Evolutionary conservation across 2,797 vertebrate genomes (phyloP), one percentile per base, ranked within the genome.

Genomic region (Darevskia nairensis): DNA sequence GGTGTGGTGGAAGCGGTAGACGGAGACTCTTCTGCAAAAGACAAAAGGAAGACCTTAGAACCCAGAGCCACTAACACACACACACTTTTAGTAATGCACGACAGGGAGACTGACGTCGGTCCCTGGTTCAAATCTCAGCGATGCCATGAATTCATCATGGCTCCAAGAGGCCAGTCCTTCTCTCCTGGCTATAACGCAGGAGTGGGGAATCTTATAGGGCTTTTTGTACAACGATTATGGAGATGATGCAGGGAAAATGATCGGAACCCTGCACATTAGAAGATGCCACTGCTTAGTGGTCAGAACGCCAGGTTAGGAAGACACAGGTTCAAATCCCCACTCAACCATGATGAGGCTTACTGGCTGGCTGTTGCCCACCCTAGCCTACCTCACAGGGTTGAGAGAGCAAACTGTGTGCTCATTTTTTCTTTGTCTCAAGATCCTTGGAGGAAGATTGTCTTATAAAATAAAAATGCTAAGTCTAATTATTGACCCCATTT

Each of bases 1-100:
- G 96, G 96, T 0, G 96, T 96, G 80, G 96, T 96, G 68, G 96
- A 96, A 78, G 95, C 95, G 44, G 96, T 96, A 27, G 96, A 96
- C 0, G 96, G 95, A 90, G 96, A 95, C 88, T 96, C 96, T 91
- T 96, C 96, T 96, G 93, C 1, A 21, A 89, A 64, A 77, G n/a
- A 50, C 13, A 84, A 72, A 75, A 10, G 8, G 8, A 66, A 1
- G 8, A 19, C 11, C 21, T 35, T 9, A 41, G 15, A 9, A 9
- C 3, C 39, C 3, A 3, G 2, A 1, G 13, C 25, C 23, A 46
- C 55, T 23, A 11, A 66, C 74, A 27, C 15, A 19, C 8, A 13
- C 64, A 15, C 21, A 27, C 2, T 21, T 27, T 19, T 27, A 32
- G 9, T 23, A 6, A 72, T 19, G 15, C 71, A 19, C 17, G 17